A percentile compares a stretch with the other conserved stretches of the same genome.
These are phyloP conservation scores for Prosapia bicincta DNA, from an alignment of 2,888 invertebrate species.

Conservation along the genomic window DNA sequence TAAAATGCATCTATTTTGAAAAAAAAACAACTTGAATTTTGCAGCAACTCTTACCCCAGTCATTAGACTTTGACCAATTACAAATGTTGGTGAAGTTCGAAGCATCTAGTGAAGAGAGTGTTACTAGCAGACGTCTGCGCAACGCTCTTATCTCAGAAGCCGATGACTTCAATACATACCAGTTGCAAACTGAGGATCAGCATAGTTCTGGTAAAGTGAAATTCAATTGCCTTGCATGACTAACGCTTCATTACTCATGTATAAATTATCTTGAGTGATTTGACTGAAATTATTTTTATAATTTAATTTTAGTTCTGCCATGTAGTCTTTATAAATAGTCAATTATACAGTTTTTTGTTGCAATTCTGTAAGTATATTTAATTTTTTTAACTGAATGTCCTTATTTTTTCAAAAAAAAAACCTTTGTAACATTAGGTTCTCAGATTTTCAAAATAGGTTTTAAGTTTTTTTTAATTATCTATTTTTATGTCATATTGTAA, in stretches of 20 bases:
- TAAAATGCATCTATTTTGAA: too few species aligned
- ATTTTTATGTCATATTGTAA: too few species aligned
- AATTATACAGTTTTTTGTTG: too few species aligned
- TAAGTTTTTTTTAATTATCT: too few species aligned
- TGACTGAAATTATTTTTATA: too few species aligned
- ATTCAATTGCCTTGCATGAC: background rate
- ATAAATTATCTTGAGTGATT: too few species aligned
- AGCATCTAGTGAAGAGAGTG: background rate
- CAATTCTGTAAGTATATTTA: too few species aligned
- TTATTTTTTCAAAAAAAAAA: too few species aligned
- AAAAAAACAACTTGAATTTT: background rate
- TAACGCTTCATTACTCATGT: background rate
- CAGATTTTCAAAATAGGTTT: too few species aligned
- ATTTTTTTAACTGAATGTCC: too few species aligned
- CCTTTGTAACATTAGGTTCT: too few species aligned
- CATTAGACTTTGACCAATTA: slow-evolving; percentile 13
- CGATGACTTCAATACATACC: slow-evolving; percentile 73
- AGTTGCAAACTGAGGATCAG: slow-evolving; percentile 72
- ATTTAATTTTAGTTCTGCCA: too few species aligned
- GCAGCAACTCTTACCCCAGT: slow-evolving; percentile 7
- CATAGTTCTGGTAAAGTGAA: slow-evolving; percentile 44
- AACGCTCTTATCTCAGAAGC: slow-evolving; percentile 72
- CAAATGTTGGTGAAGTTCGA: slow-evolving; percentile 22
- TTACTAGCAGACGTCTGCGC: slow-evolving; percentile 47
- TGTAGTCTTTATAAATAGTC: background rate